Evolutionary conservation across 2,888 invertebrate genomes (phyloP), one percentile per base, ranked within the genome.

Genomic region (Polyommatus icarus): DNA sequence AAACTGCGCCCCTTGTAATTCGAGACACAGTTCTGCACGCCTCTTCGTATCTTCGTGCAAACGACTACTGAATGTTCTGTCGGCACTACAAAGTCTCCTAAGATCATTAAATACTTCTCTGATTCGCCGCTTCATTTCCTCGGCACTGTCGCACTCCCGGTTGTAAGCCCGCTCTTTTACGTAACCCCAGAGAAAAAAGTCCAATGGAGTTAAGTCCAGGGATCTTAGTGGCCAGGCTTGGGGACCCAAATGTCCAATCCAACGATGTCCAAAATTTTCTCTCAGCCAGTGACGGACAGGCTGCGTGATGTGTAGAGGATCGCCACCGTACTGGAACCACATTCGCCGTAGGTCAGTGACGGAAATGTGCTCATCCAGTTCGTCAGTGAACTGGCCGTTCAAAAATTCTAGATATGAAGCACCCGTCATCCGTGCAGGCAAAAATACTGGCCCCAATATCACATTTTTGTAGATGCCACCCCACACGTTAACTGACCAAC

Each of bases 241-340:
- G 15, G 77, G 73, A 36, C 77, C 77, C n/a, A n/a, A 8, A 32
- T 59, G 46, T 4, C 77, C 73, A 36, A 77, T 72, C 77, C 77
- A 77, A 1, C 77, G 71, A 18, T 59, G 15, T 1, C 32, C 71
- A 59, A 71, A 77, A 20, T 20, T 32, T n/a, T 77, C 54, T 12
- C 8, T 59, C 1, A 77, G 75, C 7, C 61, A 29, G 15, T 73
- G 24, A 18, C 78, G 61, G 4, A 78, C 78, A 3, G 32, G 20
- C 12, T 67, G 40, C 24, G 50, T 18, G 20, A 76, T 24, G 50
- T 80, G 79, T 50, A 78, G 78, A 10, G 79, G 76, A 1, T 6
- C 79, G 50, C 79, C 79, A 61, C 80, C 79, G 12, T 80, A 78
- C 67, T 80, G 79, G 20, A 80, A 80, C 80, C 79, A 80, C 61